phyloP scores from a whole-genome alignment of 2,113 vertebrate species.

The Melozone crissalis region DNA sequence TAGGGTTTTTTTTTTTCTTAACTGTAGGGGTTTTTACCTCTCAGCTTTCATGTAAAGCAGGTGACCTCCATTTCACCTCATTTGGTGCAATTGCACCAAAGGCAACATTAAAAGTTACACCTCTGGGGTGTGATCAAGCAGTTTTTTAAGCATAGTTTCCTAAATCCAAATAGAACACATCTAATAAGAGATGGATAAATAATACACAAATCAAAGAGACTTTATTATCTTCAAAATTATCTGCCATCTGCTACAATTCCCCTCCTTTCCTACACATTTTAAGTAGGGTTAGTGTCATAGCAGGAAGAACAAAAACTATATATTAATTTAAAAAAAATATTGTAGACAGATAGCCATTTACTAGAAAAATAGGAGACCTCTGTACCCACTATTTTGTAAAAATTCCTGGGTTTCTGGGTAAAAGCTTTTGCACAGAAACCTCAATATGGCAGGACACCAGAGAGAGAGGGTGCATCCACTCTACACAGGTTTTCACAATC shows the following conservation, averaged over 20 bases:
- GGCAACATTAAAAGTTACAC: not conserved
- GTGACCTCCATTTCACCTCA: not conserved
- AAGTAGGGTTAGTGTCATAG: not conserved
- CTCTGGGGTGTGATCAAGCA: not conserved
- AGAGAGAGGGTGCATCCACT: not conserved
- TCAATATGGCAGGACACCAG: not conserved
- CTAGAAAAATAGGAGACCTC: not conserved
- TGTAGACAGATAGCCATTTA: not conserved
- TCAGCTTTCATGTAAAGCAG: not conserved
- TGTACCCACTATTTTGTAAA: fast-evolving
- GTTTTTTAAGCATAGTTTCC: not conserved
- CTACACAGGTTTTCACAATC: not conserved
- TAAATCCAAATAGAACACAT: not conserved
- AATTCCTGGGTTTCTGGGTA: not conserved
- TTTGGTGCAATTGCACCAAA: not conserved
- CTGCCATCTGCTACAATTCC: not conserved
- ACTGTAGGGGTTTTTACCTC: not conserved
- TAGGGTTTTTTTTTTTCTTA: not conserved
- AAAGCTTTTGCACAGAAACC: not conserved
- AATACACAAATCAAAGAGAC: not conserved
- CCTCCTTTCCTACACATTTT: not conserved
- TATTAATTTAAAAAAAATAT: not conserved
- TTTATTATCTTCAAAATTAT: not conserved
- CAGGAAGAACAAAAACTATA: not conserved
- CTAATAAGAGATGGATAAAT: not conserved